These are phyloP conservation scores for Ypsolopha scabrella DNA, from an alignment of 2,888 invertebrate species.

Conservation along the genomic window DNA sequence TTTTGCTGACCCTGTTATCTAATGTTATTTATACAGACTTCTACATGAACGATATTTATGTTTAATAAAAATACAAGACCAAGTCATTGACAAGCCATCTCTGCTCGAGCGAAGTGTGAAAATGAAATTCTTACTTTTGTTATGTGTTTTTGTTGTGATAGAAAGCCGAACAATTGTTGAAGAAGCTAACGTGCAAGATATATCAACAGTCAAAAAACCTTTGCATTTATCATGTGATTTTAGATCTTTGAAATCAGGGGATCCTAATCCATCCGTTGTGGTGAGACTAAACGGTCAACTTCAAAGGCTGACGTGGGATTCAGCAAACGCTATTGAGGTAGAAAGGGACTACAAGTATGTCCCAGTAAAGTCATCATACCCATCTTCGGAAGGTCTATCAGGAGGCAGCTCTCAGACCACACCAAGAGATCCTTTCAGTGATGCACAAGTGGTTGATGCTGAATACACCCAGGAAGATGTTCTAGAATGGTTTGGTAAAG, in stretches of 20 bases:
- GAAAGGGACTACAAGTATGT: too few species aligned
- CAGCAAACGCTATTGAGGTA: too few species aligned
- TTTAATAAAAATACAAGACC: constrained; percentile 13
- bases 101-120: background rate
- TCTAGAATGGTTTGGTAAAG: too few species aligned
- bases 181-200: background rate
- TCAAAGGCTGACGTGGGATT: too few species aligned
- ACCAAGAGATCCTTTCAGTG: too few species aligned
- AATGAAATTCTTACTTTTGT: constrained; percentile 8
- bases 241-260: too few species aligned
- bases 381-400: background rate
- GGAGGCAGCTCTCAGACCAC: background rate
- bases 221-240: too few species aligned
- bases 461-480: too few species aligned
- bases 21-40: constrained; percentile 16
- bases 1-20: constrained; percentile 25
- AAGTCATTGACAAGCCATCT: background rate
- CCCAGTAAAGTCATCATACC: background rate
- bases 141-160: background rate
- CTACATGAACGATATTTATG: background rate
- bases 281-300: too few species aligned
- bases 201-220: too few species aligned
- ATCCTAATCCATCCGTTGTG: too few species aligned
- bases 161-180: background rate
- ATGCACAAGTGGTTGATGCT: too few species aligned